These are phyloP conservation scores for Anthoscopus minutus DNA, from an alignment of 2,113 vertebrate species.

Conservation along the genomic window DNA sequence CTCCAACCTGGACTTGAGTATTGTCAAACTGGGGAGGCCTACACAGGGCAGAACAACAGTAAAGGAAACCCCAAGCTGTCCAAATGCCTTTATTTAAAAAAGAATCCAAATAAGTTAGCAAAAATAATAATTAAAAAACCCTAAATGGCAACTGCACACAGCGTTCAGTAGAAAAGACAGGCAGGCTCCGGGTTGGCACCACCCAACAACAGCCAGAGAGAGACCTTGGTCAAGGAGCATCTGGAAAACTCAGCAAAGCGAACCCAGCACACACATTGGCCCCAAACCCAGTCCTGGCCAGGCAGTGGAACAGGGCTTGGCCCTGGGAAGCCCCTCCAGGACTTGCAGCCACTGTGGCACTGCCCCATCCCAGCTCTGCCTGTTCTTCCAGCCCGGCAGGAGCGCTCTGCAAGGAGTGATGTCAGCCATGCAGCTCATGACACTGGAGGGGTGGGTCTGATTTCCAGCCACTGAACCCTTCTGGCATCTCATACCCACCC, in stretches of 20 bases:
- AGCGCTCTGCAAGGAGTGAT: background rate
- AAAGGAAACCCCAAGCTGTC: background rate
- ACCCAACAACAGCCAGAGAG: constrained; percentile 66
- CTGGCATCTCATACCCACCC: background rate
- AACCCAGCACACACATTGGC: constrained; percentile 58
- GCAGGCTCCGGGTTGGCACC: background rate
- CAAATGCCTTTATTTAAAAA: constrained; percentile 86
- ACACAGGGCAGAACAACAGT: accelerated
- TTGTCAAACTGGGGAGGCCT: background rate
- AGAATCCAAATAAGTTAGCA: constrained; percentile 92
- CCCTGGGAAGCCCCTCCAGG: background rate
- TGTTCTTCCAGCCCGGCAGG: background rate
- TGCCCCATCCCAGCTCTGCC: background rate
- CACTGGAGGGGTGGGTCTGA: background rate
- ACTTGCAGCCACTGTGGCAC: accelerated
- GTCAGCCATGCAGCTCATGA: background rate
- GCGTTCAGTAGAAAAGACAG: constrained; percentile 64
- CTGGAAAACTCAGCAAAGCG: constrained; percentile 55
- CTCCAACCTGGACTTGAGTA: background rate
- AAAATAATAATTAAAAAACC: constrained; percentile 82
- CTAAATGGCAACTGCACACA: constrained; percentile 84
- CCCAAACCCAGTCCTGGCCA: background rate
- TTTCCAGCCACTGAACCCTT: background rate
- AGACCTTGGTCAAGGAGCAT: constrained; percentile 89
- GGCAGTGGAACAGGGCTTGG: constrained; percentile 34